Conservation (phyloP, 2,113 vertebrate species). For the Oxyura jamaicensis region DNA sequence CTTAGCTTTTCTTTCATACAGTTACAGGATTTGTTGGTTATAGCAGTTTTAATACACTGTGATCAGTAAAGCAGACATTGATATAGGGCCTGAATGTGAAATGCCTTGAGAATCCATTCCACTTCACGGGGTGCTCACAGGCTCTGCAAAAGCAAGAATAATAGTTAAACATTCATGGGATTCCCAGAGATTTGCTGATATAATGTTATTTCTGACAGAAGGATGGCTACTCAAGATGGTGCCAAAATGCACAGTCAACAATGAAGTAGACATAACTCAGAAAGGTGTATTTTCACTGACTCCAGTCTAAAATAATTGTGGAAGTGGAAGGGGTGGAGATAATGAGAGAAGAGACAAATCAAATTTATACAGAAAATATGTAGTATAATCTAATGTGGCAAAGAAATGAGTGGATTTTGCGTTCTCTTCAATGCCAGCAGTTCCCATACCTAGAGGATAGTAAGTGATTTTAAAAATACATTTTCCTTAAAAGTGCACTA, state of each 20-base stretch:
- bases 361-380: not conserved
- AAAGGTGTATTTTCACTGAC: not conserved
- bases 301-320: not conserved
- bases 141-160: constrained; percentile 61
- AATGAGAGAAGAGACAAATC: not conserved
- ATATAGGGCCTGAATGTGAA: not conserved
- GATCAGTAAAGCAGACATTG: constrained; percentile 30
- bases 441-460: not conserved
- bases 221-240: not conserved
- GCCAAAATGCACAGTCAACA: not conserved
- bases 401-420: not conserved
- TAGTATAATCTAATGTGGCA: not conserved
- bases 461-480: not conserved
- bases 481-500: not conserved
- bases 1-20: constrained; percentile 4
- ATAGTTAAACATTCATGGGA: not conserved
- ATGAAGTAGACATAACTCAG: fast-evolving
- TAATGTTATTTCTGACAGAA: not conserved
- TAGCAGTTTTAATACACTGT: not conserved
- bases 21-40: not conserved
- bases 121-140: not conserved
- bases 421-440: not conserved
- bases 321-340: not conserved
- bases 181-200: not conserved
- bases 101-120: constrained; percentile 28